Evolutionary conservation across 1,140 invertebrate genomes (phyloP).

Genomic region (Amyelois transitella): DNA sequence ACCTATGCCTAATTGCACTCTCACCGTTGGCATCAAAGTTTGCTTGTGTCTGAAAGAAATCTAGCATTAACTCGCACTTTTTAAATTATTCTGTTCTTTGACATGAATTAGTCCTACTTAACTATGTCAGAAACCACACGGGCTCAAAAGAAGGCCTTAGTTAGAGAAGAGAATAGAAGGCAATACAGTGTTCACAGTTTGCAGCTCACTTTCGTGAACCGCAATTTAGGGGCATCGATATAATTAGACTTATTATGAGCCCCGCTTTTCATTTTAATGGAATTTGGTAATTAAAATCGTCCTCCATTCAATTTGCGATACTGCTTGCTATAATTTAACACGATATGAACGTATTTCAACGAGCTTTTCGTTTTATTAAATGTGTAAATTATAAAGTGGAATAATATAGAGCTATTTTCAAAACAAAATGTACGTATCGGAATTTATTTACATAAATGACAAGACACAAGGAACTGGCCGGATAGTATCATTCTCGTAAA

Average conservation of each 20-base stretch:
- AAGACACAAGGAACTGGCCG: too few species aligned
- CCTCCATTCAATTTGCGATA: neutral
- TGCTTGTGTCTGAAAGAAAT: too few species aligned
- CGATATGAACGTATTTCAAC: neutral
- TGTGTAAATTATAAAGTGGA: neutral
- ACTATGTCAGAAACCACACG: too few species aligned
- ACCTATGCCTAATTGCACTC: too few species aligned
- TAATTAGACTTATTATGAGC: neutral
- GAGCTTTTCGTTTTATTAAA: neutral
- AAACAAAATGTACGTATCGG: neutral
- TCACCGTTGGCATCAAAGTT: too few species aligned
- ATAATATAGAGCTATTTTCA: neutral
- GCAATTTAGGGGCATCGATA: neutral
- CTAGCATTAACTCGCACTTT: too few species aligned
- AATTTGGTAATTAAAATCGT: neutral
- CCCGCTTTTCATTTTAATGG: neutral
- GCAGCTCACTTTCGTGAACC: neutral
- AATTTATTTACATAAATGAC: too few species aligned
- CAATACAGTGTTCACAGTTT: neutral
- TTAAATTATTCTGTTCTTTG: too few species aligned
- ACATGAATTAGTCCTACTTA: too few species aligned
- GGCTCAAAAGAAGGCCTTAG: too few species aligned
- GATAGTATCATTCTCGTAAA: too few species aligned
- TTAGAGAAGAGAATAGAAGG: too few species aligned
- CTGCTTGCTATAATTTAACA: neutral